Base-by-base conservation (phyloP, 1,140 invertebrate genomes). In the Meloidogyne hapla region DNA sequence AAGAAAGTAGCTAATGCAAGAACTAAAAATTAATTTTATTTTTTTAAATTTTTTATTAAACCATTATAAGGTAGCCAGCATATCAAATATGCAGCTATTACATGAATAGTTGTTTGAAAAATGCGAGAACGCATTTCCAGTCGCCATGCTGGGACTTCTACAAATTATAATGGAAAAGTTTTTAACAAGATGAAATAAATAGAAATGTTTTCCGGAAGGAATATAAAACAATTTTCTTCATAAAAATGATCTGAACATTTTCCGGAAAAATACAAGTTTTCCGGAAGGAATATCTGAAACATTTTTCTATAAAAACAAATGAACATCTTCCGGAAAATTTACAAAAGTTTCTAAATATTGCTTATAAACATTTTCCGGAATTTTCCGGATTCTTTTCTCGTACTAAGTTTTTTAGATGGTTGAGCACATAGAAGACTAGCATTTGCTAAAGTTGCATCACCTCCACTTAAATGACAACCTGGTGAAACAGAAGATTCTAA, bases 91-190 rank as follows among this genome's bases (percentile, higher is more conserved):
- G 82, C 81, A 13, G 82, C 75, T 48, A 82, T 83, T 2, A 82
- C 81, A 61, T 82, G 65, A n/a, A 83, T 77, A 21, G 82, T 84
- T 10, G 82, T 83, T 38, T 74, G 69, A 48, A 82, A 82, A 70
- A 82, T 82, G 6, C 81, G 81, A 4, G 81, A 82, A 18, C 81
- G 79, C 81, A 82, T 82, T 71, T 82, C 81, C 23, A 78, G 25
- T 25, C 81, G 69, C 81, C 81, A 82, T 5, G 81, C 82, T 18
- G 81, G 81, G 15, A 82, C 67, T n/a, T 38, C 67, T 77, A 64
- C 63, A 70, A 18, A 75, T 23, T 69, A 18, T 33, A 1, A 28
- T 5, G 12, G 62, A 76, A 45, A 15, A 62, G 15, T 33, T 33
- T 33, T 33, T n/a, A n/a, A n/a, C n/a, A n/a, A n/a, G n/a, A 0